phyloP scores from a whole-genome alignment of 2,888 invertebrate species.

The Cyclophora albipunctata region DNA sequence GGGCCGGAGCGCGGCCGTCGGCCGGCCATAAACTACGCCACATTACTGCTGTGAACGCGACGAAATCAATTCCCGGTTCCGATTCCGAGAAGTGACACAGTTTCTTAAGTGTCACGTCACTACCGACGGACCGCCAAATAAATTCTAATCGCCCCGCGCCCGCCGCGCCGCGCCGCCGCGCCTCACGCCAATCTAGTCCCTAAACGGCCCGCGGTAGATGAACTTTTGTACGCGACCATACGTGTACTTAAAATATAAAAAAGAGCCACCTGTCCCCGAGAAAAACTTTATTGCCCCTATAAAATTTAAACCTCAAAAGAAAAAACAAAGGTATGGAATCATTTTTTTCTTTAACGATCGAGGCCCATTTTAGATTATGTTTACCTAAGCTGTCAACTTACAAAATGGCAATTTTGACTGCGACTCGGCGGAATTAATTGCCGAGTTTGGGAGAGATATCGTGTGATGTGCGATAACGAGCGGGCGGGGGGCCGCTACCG shows the following conservation, averaged over 20 bases:
- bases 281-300: conserved; percentile 73
- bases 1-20: conserved; percentile 23
- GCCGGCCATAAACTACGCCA: conserved; percentile 61
- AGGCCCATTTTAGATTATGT: conserved; percentile 69
- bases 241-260: conserved; percentile 67
- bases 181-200: conserved; percentile 58
- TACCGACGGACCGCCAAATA: conserved; percentile 71
- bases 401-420: conserved; percentile 73
- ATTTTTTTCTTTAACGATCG: conserved; percentile 60
- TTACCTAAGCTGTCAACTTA: conserved; percentile 74
- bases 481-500: conserved; percentile 45
- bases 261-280: conserved; percentile 74
- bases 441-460: conserved; percentile 64
- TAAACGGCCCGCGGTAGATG: conserved; percentile 48
- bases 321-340: conserved; percentile 62
- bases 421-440: conserved; percentile 66
- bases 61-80: conserved; percentile 72
- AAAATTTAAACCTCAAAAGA: conserved; percentile 72
- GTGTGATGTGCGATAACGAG: conserved; percentile 61
- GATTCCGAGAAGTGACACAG: conserved; percentile 74
- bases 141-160: conserved; percentile 56
- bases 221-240: conserved; percentile 41
- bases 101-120: conserved; percentile 74
- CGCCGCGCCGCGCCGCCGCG: conserved; percentile 37
- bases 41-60: conserved; percentile 69